Evolutionary conservation across 2,888 invertebrate species (phyloP).

Genomic region (Carpatolechia fugitivella): DNA sequence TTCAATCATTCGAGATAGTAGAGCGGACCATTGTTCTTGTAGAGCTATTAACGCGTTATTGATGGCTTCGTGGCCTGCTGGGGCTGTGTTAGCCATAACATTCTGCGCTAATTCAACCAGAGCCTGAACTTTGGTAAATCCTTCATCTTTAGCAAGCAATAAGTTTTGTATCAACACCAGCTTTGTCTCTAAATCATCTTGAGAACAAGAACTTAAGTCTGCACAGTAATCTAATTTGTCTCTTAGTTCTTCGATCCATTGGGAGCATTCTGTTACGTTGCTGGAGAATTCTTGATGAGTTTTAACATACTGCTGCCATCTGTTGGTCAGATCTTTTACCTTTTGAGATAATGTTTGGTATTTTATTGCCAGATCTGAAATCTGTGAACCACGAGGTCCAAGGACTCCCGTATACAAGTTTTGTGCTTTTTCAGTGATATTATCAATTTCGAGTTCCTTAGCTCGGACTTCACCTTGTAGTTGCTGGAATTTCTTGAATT

Average conservation of each 20-base stretch:
- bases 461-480: conserved; percentile 94
- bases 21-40: conserved; percentile 94
- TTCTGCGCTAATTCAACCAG: conserved; percentile 95
- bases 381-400: conserved; percentile 87
- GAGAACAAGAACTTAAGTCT: conserved; percentile 88
- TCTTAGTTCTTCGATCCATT: conserved; percentile 90
- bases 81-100: conserved; percentile 94
- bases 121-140: conserved; percentile 91
- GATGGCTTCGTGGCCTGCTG: conserved; percentile 91
- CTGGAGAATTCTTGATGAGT: conserved; percentile 93
- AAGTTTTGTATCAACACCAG: conserved; percentile 91
- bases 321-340: conserved; percentile 92
- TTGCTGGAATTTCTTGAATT: conserved; percentile 87
- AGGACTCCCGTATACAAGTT: conserved; percentile 86
- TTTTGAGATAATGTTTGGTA: conserved; percentile 94
- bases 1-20: conserved; percentile 93
- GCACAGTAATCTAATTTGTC: conserved; percentile 93
- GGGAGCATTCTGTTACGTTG: conserved; percentile 86
- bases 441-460: conserved; percentile 95
- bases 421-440: conserved; percentile 94
- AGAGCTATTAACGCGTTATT: conserved; percentile 89
- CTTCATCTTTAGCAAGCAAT: conserved; percentile 94
- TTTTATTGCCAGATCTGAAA: conserved; percentile 94
- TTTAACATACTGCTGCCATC: conserved; percentile 95
- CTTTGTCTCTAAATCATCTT: conserved; percentile 92